Conservation (phyloP, 2,113 vertebrate species). For the Myotis yumanensis region DNA sequence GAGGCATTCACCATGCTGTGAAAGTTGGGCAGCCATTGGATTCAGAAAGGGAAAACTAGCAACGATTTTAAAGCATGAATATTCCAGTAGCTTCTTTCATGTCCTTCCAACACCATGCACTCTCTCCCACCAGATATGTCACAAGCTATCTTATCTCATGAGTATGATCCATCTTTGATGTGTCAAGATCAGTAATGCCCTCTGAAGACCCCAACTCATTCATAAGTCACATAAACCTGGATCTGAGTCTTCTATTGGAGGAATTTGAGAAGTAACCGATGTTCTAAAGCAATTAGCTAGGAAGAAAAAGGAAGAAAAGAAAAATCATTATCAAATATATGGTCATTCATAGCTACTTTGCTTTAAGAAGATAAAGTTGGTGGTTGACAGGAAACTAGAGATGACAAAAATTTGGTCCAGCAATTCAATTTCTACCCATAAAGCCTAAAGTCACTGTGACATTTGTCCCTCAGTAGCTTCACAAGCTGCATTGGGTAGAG, state of each 20-base stretch:
- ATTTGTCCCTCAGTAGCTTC: conserved; percentile 21
- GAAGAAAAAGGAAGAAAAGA: not conserved
- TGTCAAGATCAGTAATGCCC: not conserved
- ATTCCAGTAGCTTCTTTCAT: not conserved
- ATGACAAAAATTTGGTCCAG: conserved; percentile 20
- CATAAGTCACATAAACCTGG: conserved; percentile 7
- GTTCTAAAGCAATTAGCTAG: conserved; percentile 30
- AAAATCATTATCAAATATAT: conserved; percentile 19
- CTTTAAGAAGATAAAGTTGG: conserved; percentile 14
- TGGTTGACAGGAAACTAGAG: conserved; percentile 46
- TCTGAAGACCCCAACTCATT: conserved; percentile 2
- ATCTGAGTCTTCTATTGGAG: not conserved
- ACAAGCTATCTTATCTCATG: not conserved
- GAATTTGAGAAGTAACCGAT: conserved; percentile 15
- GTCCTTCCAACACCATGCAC: not conserved
- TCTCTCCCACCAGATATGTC: not conserved
- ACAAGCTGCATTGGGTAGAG: conserved; percentile 50
- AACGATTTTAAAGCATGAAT: not conserved
- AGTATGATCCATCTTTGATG: not conserved
- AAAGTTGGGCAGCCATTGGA: not conserved
- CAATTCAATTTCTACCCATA: conserved; percentile 63
- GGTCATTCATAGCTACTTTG: conserved; percentile 6
- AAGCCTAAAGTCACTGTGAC: not conserved
- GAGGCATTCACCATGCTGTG: not conserved
- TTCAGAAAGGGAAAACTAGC: not conserved